Base-by-base conservation (phyloP, 2,113 vertebrate genomes). In the Megalops atlanticus region DNA sequence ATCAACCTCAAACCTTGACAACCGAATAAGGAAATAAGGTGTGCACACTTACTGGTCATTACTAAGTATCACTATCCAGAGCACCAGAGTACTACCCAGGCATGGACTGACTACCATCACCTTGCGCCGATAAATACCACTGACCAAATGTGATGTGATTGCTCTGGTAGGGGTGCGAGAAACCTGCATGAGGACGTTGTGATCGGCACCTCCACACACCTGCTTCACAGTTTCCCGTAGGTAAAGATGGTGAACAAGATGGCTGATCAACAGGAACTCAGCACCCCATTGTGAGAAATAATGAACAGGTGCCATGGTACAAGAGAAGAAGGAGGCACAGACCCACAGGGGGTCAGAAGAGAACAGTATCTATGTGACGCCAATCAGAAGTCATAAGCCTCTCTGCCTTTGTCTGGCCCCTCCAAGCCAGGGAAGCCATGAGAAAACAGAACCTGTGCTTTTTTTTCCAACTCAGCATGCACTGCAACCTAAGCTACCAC, bases 251-350 rank as follows among this genome's bases (percentile, higher is more conserved):
- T 8, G 27, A 83, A 83, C 80, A 90, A 87, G 81, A 87, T 88
- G 73, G 78, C 49, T 27, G 14, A 88, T 43, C 79, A 81, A 80
- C 80, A 86, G 82, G 71, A 79, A 73, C 80, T 27, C 36, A 64
- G 49, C 68, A 76, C 77, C 88, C 88, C 76, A 83, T 85, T 84
- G 88, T 85, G 87, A 86, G 69, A 89, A 87, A 90, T 89, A 92
- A 92, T 88, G 84, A 90, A 88, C 88, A 89, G 84, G 86, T 92
- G 87, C 85, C 72, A 81, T 73, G 85, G 80, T 81, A 86, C 84
- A 83, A 85, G 72, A 81, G 64, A 49, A 43, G 38, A 68, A 73
- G 76, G 74, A 77, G 69, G 6, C 14, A 16, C 14, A 18, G 36
- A 33, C 69, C 16, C 35, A 36, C 4, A 33, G 18, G n/a, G 69